Base-by-base conservation (phyloP, 2,797 vertebrate species). In the Megalops cyprinoides region DNA sequence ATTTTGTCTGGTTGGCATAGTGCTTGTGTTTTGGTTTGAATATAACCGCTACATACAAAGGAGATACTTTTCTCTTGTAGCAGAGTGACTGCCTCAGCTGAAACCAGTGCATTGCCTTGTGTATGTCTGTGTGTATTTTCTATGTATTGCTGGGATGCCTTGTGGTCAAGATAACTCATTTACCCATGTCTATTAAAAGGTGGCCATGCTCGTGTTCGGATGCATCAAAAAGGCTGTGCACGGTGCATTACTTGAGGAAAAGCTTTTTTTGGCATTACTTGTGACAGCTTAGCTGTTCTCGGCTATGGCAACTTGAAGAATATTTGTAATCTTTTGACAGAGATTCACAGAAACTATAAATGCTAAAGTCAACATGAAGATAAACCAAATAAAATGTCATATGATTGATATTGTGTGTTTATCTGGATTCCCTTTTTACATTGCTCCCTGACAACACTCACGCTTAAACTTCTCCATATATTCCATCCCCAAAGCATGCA, bases 21-120 rank as follows among this genome's bases (percentile, higher is more conserved):
- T n/a, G n/a, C n/a, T n/a, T n/a, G n/a, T n/a, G n/a, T n/a, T n/a
- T n/a, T n/a, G n/a, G n/a, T n/a, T 44, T 71, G 39, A 44, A 71
- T 65, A 14, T n/a, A 44, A 23, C 42, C 39, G 25, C 9, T 28
- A 67, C 18, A 37, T 31, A 3, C 34, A 69, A 15, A 39, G 37
- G 28, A 53, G 37, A 76, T n/a, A 49, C 12, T 49, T 49, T 25
- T 18, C 23, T 49, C 44, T 49, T 34, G 48, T n/a, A 53, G 53
- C 15, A 37, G n/a, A 34, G 51, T 14, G 12, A 10, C 28, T 56
- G 51, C 15, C 55, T 56, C 49, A 76, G 49, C 23, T 56, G 31
- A 56, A 56, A 53, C 74, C 51, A 55, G 37, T 37, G 34, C 51
- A 15, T 49, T 76, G 74, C 49, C 74, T 76, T 76, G 2, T 51